Evolutionary conservation across 2,888 invertebrate genomes (phyloP).

Genomic region (Eupithecia insigniata): DNA sequence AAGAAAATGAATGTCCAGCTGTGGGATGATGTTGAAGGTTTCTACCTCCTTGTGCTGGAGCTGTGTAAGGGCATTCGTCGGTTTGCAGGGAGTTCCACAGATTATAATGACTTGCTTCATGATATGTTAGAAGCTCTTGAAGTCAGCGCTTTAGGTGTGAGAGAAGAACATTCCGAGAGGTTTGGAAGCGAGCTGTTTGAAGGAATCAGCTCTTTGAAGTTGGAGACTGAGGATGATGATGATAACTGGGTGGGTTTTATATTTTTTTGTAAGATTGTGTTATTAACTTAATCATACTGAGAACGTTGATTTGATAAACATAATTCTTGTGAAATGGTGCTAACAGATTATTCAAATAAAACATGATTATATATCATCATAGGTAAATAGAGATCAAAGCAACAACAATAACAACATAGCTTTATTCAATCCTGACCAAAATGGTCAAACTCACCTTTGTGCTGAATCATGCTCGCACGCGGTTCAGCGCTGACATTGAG

Average conservation of each 20-base stretch:
- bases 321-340: background rate
- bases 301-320: background rate
- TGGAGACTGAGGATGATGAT: constrained; percentile 49
- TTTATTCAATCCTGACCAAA: too few species aligned
- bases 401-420: too few species aligned
- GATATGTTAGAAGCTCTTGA: constrained; percentile 64
- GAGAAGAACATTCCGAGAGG: constrained; percentile 68
- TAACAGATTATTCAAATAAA: background rate
- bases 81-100: constrained; percentile 56
- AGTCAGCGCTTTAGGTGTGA: constrained; percentile 65
- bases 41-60: constrained; percentile 61
- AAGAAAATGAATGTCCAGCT: constrained; percentile 72
- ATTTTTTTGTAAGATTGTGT: constrained; percentile 17
- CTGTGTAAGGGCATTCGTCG: constrained; percentile 67
- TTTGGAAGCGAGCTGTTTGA: constrained; percentile 76
- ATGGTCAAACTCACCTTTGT: too few species aligned
- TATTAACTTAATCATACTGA: background rate
- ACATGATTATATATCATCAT: background rate
- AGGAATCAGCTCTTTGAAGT: constrained; percentile 56
- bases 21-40: constrained; percentile 74
- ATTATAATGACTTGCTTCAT: constrained; percentile 55
- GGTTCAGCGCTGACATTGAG: too few species aligned
- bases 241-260: constrained; percentile 55
- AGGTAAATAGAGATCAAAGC: too few species aligned
- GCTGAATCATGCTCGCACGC: too few species aligned